These are phyloP conservation scores for Microcebus murinus DNA, from an alignment of 2,113 vertebrate genomes.

Conservation along the genomic window DNA sequence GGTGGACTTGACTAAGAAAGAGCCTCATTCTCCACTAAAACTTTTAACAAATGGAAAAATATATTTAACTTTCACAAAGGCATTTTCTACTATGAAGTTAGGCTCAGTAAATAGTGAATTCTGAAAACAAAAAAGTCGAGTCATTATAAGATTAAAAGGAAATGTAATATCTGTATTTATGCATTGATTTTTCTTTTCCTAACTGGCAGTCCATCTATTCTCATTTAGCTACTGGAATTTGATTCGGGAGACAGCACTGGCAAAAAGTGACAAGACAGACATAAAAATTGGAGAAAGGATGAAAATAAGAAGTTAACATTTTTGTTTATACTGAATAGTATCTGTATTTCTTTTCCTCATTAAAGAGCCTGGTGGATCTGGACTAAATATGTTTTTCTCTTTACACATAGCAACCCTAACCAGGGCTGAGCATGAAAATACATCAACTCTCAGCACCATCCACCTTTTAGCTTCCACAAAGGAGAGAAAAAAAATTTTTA, in stretches of 20 bases:
- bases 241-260: neutral
- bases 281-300: neutral
- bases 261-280: neutral
- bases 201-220: neutral
- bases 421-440: neutral
- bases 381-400: neutral
- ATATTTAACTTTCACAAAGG: slow-evolving; percentile 25
- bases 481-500: neutral
- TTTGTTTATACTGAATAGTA: neutral
- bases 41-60: slow-evolving; percentile 25
- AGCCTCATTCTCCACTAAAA: neutral
- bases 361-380: neutral
- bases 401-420: neutral
- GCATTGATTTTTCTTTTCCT: neutral
- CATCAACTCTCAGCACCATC: neutral
- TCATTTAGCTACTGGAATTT: neutral
- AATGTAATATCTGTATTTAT: neutral
- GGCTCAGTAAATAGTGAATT: neutral
- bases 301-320: neutral
- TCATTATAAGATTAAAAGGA: slow-evolving; percentile 22
- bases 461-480: neutral
- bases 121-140: neutral
- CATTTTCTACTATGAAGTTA: neutral
- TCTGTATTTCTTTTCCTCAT: slow-evolving; percentile 1
- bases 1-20: neutral